Base-by-base conservation (phyloP, 2,797 vertebrate genomes). In the Miichthys miiuy region DNA sequence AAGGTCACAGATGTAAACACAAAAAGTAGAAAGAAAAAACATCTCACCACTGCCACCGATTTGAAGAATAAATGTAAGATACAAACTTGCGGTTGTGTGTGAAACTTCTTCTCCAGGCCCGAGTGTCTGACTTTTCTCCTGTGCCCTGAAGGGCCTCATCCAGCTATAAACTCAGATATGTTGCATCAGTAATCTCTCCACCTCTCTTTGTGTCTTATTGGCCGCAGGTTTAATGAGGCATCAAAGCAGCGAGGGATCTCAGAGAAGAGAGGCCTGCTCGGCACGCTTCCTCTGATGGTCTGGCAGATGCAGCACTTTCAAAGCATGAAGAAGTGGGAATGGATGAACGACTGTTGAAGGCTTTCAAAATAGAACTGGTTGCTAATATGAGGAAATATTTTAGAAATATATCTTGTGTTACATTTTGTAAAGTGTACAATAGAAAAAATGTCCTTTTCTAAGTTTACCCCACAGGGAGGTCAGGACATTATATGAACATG, bases 171-270 rank as follows among this genome's bases (percentile, higher is more conserved):
- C 69, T 87, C 72, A 81, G 70, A 88, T 84, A 84, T 79, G 89
- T 89, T 90, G 87, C 87, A 92, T 94, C 91, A 92, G 85, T 91
- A 89, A 92, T 91, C 83, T 88, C 88, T 77, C 80, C 72, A 79
- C 78, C 88, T 84, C 79, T 87, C 75, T 86, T 80, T 91, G 87
- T 90, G 85, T 91, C 80, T 92, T 88, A 88, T 82, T 93, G 88
- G 91, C 91, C 75, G 71, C 81, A 87, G 86, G 88, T 93, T 87
- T 87, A 90, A 78, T 77, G 85, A 91, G 82, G 86, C 92, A 92
- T 94, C 91, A 95, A 94, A 94, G 92, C 87, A 85, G 80, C 72
- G 18, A 80, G 80, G 77, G 82, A 87, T 88, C 84, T 89, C 79
- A 58, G 75, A 82, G 84, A 83, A 68, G 71, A 77, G 81, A 82